phyloP scores from a whole-genome alignment of 2,888 invertebrate genomes.

The Pachymerium ferrugineum region DNA sequence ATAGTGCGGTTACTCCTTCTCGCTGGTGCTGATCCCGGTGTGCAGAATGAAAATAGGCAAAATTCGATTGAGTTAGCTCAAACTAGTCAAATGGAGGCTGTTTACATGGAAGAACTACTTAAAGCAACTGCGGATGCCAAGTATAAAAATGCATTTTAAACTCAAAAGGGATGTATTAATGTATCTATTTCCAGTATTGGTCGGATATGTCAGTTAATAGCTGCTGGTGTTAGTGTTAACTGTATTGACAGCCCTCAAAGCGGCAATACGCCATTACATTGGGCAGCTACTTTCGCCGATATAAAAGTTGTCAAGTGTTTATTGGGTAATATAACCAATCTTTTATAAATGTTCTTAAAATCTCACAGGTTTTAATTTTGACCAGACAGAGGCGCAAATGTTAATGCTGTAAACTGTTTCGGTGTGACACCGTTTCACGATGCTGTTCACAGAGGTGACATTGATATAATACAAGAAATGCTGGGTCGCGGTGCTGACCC shows the following conservation, averaged over 20 bases:
- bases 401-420: constrained; percentile 55
- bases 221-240: constrained; percentile 57
- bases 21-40: constrained; percentile 57
- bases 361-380: background rate
- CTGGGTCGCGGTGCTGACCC: constrained; percentile 57
- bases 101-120: constrained; percentile 58
- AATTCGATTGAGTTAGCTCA: constrained; percentile 54
- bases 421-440: constrained; percentile 60
- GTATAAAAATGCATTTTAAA: constrained; percentile 45
- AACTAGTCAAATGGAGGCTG: constrained; percentile 52
- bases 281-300: constrained; percentile 60
- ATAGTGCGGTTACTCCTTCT: constrained; percentile 56
- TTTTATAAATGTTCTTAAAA: background rate
- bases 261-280: constrained; percentile 59
- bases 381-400: constrained; percentile 55
- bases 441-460: constrained; percentile 55
- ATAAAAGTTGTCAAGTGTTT: constrained; percentile 55
- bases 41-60: constrained; percentile 54
- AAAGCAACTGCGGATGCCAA: constrained; percentile 58
- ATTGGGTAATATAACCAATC: constrained; percentile 48
- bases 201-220: constrained; percentile 55
- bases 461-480: constrained; percentile 53
- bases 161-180: constrained; percentile 29
- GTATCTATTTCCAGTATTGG: constrained; percentile 49
- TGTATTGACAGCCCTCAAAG: constrained; percentile 57